Evolutionary conservation across 2,797 vertebrate species (phyloP).

Genomic region (Lateolabrax maculatus): DNA sequence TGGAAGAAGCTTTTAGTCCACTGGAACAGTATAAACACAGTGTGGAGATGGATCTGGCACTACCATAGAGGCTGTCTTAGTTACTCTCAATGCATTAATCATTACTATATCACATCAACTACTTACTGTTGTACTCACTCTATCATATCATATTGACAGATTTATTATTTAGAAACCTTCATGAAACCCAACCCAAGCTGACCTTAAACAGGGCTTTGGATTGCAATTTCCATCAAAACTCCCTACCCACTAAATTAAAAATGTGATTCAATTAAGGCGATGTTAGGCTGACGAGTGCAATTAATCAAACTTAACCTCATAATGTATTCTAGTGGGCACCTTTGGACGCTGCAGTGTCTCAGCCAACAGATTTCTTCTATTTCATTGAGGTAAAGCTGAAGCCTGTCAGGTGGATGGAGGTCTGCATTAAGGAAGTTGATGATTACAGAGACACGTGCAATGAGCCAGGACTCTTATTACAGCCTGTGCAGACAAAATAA

Average conservation of each 20-base stretch:
- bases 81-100: not conserved
- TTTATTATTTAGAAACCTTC: constrained; percentile 10
- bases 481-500: constrained; percentile 19
- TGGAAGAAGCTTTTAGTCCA: constrained; percentile 2
- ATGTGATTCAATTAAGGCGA: constrained; percentile 39
- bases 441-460: constrained; percentile 34
- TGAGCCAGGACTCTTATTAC: constrained; percentile 36
- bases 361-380: constrained; percentile 32
- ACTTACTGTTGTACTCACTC: not conserved
- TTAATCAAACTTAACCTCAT: constrained; percentile 55
- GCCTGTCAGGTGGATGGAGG: constrained; percentile 24
- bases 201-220: constrained; percentile 33
- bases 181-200: constrained; percentile 1
- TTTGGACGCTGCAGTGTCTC: not conserved
- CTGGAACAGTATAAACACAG: not conserved
- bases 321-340: constrained; percentile 16
- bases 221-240: constrained; percentile 32
- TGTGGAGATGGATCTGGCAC: not conserved
- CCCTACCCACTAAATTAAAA: constrained; percentile 44
- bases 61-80: not conserved
- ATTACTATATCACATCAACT: not conserved
- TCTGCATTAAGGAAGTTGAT: constrained; percentile 42
- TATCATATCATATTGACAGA: constrained; percentile 7
- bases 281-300: constrained; percentile 31
- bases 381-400: constrained; percentile 44